These are phyloP conservation scores for Dreissena polymorpha DNA, from an alignment of 1,140 invertebrate genomes.

Conservation along the genomic window DNA sequence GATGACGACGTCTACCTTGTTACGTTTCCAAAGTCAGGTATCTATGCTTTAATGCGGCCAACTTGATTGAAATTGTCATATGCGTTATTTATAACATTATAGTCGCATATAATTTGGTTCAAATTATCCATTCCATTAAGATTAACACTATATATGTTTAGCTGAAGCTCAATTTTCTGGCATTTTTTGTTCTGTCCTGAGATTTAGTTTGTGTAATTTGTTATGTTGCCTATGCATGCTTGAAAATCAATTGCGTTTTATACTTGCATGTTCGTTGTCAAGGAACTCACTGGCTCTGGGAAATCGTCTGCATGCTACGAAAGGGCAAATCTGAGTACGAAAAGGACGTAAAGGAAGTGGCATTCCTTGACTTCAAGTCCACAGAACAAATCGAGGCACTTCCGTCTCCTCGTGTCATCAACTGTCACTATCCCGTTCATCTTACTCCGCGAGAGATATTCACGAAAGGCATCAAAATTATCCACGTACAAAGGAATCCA, in stretches of 20 bases:
- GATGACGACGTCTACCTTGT: too few species aligned
- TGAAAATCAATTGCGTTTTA: too few species aligned
- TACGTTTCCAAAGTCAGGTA: slow-evolving; percentile 19
- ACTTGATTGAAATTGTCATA: too few species aligned
- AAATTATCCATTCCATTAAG: background rate
- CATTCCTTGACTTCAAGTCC: slow-evolving; percentile 21
- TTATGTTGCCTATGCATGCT: too few species aligned
- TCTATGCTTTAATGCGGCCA: background rate
- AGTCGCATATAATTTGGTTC: too few species aligned
- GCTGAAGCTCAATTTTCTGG: too few species aligned
- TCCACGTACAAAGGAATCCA: slow-evolving; percentile 43
- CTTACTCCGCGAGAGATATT: slow-evolving; percentile 16
- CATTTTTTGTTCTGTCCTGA: too few species aligned
- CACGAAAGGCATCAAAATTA: slow-evolving; percentile 29
- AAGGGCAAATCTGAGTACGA: slow-evolving; percentile 25
- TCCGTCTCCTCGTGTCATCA: slow-evolving; percentile 25
- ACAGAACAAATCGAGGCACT: background rate
- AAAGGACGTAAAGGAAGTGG: slow-evolving; percentile 27
- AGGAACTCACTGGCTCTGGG: slow-evolving; percentile 50
- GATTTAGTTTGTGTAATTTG: too few species aligned
- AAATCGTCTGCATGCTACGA: too few species aligned
- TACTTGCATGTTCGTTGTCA: background rate
- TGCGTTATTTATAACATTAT: too few species aligned
- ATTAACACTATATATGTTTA: too few species aligned
- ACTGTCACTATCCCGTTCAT: slow-evolving; percentile 18